A percentile compares a stretch with the other conserved stretches of the same genome.
These are phyloP conservation scores for Campoletis sonorensis DNA, from an alignment of 1,140 invertebrate species.

Conservation along the genomic window DNA sequence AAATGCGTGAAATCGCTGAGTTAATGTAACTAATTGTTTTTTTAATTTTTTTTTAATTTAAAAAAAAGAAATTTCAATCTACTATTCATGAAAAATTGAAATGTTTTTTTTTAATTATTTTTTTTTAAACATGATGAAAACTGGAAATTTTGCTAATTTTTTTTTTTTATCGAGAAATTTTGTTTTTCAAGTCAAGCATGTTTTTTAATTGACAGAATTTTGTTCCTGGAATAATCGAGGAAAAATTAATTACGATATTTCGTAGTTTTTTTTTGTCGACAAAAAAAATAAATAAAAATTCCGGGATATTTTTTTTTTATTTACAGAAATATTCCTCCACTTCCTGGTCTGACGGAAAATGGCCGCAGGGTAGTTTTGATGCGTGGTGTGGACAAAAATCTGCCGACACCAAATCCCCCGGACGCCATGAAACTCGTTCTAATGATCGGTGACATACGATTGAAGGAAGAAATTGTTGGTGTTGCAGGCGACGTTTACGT, in stretches of 20 bases:
- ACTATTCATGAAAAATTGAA: not conserved
- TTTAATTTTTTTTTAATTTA: constrained; percentile 12
- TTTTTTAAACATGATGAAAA: too few species aligned
- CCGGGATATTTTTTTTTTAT: constrained; percentile 15
- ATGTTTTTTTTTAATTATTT: not conserved
- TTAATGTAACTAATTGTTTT: constrained; percentile 80
- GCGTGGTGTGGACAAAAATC: constrained; percentile 80
- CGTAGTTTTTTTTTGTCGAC: too few species aligned
- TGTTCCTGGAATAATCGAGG: too few species aligned
- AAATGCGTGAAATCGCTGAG: constrained; percentile 83
- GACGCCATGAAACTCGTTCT: constrained; percentile 87
- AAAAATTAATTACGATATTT: too few species aligned
- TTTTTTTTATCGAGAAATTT: not conserved
- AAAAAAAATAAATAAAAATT: not conserved
- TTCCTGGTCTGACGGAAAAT: constrained; percentile 86
- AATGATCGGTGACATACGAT: constrained; percentile 89
- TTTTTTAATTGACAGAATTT: too few species aligned
- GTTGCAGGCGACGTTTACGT: constrained; percentile 90
- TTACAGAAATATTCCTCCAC: constrained; percentile 84
- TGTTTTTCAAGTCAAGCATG: not conserved
- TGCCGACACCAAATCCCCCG: constrained; percentile 78
- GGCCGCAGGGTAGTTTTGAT: constrained; percentile 86
- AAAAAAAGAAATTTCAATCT: not conserved
- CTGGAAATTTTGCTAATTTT: not conserved
- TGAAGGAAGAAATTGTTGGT: constrained; percentile 84